Conservation (phyloP, 35 echinoderm and acorn worm genomes). For the Ophiothrix spiculata region DNA sequence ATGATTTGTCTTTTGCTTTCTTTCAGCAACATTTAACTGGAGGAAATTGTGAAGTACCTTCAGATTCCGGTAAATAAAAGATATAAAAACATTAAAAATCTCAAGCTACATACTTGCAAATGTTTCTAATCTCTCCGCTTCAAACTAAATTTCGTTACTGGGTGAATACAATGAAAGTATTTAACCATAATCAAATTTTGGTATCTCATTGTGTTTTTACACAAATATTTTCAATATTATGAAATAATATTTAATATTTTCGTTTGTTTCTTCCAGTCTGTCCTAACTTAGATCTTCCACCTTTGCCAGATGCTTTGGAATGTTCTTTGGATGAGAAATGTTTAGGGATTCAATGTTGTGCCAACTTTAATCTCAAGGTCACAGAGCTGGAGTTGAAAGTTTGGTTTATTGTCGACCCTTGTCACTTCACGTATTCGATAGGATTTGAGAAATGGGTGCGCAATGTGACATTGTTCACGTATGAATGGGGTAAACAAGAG, state of each 20-base stretch:
- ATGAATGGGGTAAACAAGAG: constrained; percentile 8
- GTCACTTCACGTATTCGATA: constrained; percentile 2
- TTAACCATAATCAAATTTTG: too few relatives aligned
- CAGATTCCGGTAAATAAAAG: too few relatives aligned
- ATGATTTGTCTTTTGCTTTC: too few relatives aligned
- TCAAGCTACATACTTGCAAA: too few relatives aligned
- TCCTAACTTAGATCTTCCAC: background rate
- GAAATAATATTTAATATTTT: background rate
- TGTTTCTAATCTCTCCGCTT: too few relatives aligned
- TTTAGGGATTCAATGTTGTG: constrained; percentile 21
- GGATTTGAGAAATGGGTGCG: constrained; percentile 4
- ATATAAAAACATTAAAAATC: too few relatives aligned
- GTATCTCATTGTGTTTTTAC: background rate
- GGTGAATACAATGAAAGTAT: too few relatives aligned
- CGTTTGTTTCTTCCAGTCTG: background rate
- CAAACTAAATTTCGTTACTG: too few relatives aligned
- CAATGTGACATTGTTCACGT: constrained; percentile 1
- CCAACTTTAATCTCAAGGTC: background rate
- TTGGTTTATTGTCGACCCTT: constrained; percentile 9
- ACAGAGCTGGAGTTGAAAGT: background rate
- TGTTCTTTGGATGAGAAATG: constrained; percentile 23
- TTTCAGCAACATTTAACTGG: too few relatives aligned
- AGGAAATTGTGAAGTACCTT: too few relatives aligned
- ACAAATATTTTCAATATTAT: background rate
- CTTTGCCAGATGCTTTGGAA: background rate